phyloP scores from a whole-genome alignment of 2,113 vertebrate genomes.

The Theristicus caerulescens region DNA sequence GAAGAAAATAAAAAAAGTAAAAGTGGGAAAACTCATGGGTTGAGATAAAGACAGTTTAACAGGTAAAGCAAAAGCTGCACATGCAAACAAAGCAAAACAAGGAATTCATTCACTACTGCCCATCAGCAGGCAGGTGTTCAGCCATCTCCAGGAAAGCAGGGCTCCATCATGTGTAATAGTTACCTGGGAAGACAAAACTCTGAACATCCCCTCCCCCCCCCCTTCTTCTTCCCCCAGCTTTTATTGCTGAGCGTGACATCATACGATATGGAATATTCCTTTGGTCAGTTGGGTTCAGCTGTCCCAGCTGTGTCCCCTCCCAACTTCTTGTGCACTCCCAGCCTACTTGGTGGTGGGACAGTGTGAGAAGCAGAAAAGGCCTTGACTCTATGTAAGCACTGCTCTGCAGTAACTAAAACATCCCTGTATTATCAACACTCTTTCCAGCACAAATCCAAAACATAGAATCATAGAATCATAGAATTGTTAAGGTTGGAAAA shows the following conservation, averaged over 20 bases:
- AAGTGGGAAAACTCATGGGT: not conserved
- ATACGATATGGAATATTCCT: too few relatives aligned
- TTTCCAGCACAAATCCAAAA: not conserved
- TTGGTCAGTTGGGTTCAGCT: not conserved
- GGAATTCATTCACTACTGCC: not conserved
- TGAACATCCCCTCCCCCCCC: too few relatives aligned
- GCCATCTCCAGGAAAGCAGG: not conserved
- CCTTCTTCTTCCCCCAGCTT: not conserved
- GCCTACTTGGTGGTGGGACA: too few relatives aligned
- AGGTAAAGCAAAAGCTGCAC: accelerated
- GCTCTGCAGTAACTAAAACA: not conserved
- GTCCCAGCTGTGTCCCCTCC: too few relatives aligned
- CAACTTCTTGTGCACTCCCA: not conserved
- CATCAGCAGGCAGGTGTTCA: not conserved
- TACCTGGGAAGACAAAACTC: not conserved
- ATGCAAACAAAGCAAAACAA: not conserved
- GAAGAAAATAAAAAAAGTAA: not conserved
- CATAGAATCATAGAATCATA: too few relatives aligned
- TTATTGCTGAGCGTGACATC: not conserved
- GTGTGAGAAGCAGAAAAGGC: not conserved
- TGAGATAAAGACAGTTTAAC: not conserved
- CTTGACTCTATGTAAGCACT: not conserved
- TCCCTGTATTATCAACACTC: not conserved
- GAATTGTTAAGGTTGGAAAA: too few relatives aligned
- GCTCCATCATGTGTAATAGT: accelerated